Evolutionary conservation across 2,888 invertebrate genomes (phyloP), one percentile per base, ranked within the genome.

Genomic region (Pseudococcus longispinus): DNA sequence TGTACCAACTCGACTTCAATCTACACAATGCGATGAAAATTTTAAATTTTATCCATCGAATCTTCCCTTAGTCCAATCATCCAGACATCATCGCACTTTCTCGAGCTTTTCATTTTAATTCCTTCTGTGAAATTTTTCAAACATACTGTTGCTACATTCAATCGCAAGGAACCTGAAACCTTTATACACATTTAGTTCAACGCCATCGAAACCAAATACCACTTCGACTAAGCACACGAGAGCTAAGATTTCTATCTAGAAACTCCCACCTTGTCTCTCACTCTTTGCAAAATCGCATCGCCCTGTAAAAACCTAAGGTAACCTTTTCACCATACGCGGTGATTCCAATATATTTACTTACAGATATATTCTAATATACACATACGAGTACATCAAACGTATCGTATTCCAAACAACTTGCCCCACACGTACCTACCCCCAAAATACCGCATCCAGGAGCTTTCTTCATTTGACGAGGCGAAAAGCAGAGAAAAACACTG

Each of bases 401-500:
- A 70, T 70, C 70, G 18, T 20, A 70, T 70, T 70, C 29, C 70
- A 70, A 29, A 15, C 70, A 70, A 26, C 29, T 29, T 18, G 6
- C 15, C 29, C 70, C 70, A 4, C 29, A 1, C 18, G 1, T 15
- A 18, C 29, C 32, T 70, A 6, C 29, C 29, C 70, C 70, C 70
- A 18, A 70, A 70, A 70, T 70, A 70, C 70, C 26, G 9, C 23
- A 18, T 29, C 37, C 13, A 46, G 46, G 46, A 70, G 70, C 70
- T 70, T 70, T 70, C 70, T 70, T 0, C 37, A 0, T 70, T 70
- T 26, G 15, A 29, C 8, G 18, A 15, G 70, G 18, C 29, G 13
- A 70, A 70, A 65, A 55, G 55, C 55, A 55, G 55, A 55, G 55
- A 55, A 60, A 60, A 60, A 60, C 60, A 60, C 60, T 60, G 60